Conservation (phyloP, 2,888 invertebrate genomes). For the Synanthedon tipuliformis region DNA sequence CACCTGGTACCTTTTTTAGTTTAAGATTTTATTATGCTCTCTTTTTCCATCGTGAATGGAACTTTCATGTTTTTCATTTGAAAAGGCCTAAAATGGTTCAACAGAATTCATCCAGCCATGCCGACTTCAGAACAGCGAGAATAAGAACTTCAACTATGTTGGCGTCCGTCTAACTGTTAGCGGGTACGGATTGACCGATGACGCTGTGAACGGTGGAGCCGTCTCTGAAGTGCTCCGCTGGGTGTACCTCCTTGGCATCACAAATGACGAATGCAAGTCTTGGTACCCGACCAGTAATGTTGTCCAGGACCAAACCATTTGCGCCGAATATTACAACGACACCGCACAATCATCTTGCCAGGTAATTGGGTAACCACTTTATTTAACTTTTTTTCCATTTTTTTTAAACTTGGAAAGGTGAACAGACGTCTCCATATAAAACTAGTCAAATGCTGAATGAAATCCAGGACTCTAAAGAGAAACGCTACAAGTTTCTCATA, state of each 20-base stretch:
- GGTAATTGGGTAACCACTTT: conserved; percentile 9
- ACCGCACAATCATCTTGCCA: conserved; percentile 54
- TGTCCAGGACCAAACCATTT: conserved; percentile 35
- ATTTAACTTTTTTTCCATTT: too few species aligned
- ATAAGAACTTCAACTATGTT: conserved; percentile 31
- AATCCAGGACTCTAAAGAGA: too few species aligned
- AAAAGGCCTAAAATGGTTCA: too few species aligned
- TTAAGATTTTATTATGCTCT: neutral
- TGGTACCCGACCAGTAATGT: conserved; percentile 32
- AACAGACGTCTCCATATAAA: neutral
- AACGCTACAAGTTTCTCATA: too few species aligned
- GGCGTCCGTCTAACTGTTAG: conserved; percentile 33
- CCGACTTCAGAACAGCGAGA: conserved; percentile 37
- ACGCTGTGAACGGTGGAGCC: conserved; percentile 34
- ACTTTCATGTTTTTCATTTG: too few species aligned
- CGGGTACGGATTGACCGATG: conserved; percentile 44
- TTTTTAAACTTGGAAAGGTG: too few species aligned
- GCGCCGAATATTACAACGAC: conserved; percentile 39
- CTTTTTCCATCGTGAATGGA: too few species aligned
- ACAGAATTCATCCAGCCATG: conserved; percentile 37
- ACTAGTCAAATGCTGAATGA: neutral
- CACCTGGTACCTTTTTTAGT: neutral
- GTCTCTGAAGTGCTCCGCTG: conserved; percentile 52
- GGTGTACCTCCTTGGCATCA: conserved; percentile 48
- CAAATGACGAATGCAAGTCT: conserved; percentile 33